phyloP scores from a whole-genome alignment of 2,888 invertebrate genomes.

The Drosophila suboccidentalis region DNA sequence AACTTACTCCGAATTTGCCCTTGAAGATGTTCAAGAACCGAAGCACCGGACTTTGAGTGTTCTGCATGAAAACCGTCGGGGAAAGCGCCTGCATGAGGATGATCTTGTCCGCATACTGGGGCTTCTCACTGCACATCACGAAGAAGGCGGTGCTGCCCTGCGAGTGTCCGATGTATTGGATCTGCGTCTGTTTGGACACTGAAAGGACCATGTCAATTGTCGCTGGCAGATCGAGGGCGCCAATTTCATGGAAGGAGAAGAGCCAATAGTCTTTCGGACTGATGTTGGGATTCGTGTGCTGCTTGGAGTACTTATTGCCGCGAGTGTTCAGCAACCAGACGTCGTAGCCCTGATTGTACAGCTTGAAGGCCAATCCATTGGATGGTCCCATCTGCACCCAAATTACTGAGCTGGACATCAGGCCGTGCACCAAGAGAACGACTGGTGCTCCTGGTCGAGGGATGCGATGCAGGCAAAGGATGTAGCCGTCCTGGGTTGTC shows the following conservation, averaged over 20 bases:
- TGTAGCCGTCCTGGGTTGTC: constrained; percentile 38
- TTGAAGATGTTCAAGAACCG: constrained; percentile 37
- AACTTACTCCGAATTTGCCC: constrained; percentile 41
- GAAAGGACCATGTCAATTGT: constrained; percentile 36
- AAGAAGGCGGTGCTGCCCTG: constrained; percentile 62
- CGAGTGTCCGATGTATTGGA: constrained; percentile 65
- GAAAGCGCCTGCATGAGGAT: constrained; percentile 60
- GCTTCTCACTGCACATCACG: constrained; percentile 52
- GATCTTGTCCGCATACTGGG: constrained; percentile 35
- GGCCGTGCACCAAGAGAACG: constrained; percentile 53
- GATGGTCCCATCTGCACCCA: constrained; percentile 57
- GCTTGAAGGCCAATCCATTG: constrained; percentile 50
- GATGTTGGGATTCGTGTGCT: constrained; percentile 5
- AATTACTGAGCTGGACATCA: constrained; percentile 58
- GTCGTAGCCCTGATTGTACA: constrained; percentile 51
- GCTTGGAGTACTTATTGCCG: constrained; percentile 54
- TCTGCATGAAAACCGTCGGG: constrained; percentile 50
- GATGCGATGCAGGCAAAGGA: constrained; percentile 54
- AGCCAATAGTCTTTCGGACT: constrained; percentile 29
- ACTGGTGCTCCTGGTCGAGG: constrained; percentile 31
- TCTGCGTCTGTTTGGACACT: background rate
- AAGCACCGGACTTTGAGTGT: constrained; percentile 47
- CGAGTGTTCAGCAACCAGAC: constrained; percentile 65
- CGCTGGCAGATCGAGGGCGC: constrained; percentile 50
- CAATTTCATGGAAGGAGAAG: constrained; percentile 66